Conservation (phyloP, 2,797 vertebrate species). For the Neosilurus hyrtlii region DNA sequence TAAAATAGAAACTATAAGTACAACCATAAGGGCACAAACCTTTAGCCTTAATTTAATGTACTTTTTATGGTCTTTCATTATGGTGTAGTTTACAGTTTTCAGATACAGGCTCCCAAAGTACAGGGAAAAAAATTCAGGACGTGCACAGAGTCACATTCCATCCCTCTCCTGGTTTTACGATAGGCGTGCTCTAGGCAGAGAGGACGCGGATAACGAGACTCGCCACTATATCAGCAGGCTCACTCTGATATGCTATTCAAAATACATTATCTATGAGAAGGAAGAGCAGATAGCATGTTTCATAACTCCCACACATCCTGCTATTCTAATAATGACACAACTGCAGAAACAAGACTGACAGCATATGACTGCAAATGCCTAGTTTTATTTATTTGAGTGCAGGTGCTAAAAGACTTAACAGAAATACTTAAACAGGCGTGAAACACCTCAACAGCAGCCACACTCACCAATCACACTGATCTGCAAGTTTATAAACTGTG, state of each 20-base stretch:
- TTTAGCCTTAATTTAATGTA: not conserved
- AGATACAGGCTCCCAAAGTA: not conserved
- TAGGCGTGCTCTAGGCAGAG: slow-evolving; percentile 17
- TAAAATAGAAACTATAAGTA: not conserved
- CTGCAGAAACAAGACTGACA: not conserved
- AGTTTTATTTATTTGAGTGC: slow-evolving; percentile 1
- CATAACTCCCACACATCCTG: slow-evolving; percentile 23
- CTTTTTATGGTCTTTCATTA: not conserved
- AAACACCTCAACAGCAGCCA: slow-evolving; percentile 30
- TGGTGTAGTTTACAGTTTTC: not conserved
- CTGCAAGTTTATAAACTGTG: slow-evolving; percentile 31
- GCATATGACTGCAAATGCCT: slow-evolving; percentile 1
- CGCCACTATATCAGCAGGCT: not conserved
- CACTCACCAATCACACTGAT: not conserved
- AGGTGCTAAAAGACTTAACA: not conserved
- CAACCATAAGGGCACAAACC: not conserved
- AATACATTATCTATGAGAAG: slow-evolving; percentile 24
- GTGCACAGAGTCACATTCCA: slow-evolving; percentile 21
- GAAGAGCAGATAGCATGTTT: slow-evolving; percentile 22
- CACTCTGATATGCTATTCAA: slow-evolving; percentile 11
- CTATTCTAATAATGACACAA: slow-evolving; percentile 12
- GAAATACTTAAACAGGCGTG: slow-evolving; percentile 24
- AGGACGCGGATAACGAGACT: slow-evolving; percentile 5
- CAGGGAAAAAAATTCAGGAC: not conserved
- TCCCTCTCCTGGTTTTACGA: slow-evolving; percentile 8